A percentile compares a stretch with the other conserved stretches of the same genome.
phyloP scores from a whole-genome alignment of 2,888 invertebrate genomes.

The Eupithecia subumbrata region DNA sequence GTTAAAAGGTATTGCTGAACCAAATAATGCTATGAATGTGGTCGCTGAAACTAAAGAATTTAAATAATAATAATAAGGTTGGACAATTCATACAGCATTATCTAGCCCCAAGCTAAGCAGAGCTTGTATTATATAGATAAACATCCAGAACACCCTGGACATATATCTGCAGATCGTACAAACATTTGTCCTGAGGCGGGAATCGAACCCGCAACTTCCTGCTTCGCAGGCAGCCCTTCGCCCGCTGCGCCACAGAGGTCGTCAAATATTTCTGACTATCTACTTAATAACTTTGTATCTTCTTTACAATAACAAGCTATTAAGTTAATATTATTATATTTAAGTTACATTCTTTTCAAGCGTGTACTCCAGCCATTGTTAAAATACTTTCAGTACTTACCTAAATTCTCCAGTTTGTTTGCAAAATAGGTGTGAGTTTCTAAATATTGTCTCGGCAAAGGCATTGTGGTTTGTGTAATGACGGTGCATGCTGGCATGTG shows the following conservation, averaged over 20 bases:
- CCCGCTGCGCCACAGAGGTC: no score
- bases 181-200: no score
- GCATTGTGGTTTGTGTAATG: slow-evolving; percentile 1
- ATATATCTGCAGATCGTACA: no score
- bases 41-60: background rate
- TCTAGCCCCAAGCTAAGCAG: no score
- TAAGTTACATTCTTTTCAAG: background rate
- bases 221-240: no score
- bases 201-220: no score
- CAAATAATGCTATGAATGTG: background rate
- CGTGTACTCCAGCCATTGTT: background rate
- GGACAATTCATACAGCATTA: no score
- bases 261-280: no score
- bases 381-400: background rate
- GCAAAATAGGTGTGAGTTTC: background rate
- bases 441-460: background rate
- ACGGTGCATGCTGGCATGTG: background rate
- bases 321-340: background rate
- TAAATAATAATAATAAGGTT: background rate
- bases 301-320: background rate
- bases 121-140: no score
- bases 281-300: no score
- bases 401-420: background rate
- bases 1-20: no score
- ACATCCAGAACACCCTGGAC: no score